phyloP scores from a whole-genome alignment of 2,888 invertebrate genomes.

The Philaethria dido region DNA sequence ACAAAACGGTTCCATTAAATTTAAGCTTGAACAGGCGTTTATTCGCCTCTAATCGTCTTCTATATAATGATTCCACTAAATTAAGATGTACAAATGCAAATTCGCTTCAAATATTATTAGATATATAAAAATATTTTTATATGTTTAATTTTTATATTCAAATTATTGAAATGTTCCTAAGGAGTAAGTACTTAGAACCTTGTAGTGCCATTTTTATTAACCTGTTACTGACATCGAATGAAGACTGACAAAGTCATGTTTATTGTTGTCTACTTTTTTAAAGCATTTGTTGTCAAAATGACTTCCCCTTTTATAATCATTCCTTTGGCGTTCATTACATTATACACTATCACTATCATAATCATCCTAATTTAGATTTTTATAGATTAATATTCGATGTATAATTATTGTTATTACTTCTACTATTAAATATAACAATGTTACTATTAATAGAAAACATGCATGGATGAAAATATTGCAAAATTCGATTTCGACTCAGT shows the following conservation, averaged over 20 bases:
- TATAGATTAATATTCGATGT: background rate
- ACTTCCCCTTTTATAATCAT: conserved; percentile 5
- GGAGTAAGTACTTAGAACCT: conserved; percentile 64
- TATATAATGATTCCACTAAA: conserved; percentile 35
- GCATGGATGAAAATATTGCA: background rate
- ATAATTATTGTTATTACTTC: background rate
- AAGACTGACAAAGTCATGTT: conserved; percentile 70
- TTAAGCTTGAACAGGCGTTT: conserved; percentile 28
- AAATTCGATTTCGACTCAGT: background rate
- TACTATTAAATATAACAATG: background rate
- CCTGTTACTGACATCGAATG: conserved; percentile 67
- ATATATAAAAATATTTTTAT: conserved; percentile 65
- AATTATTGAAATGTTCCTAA: conserved; percentile 70
- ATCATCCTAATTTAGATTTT: background rate
- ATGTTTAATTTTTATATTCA: conserved; percentile 60
- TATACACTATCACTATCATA: background rate
- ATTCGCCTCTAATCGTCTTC: conserved; percentile 27
- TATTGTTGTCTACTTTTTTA: conserved; percentile 15
- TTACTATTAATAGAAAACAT: background rate
- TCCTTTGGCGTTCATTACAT: background rate
- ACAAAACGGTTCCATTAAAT: conserved; percentile 35
- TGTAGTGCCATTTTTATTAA: conserved; percentile 73
- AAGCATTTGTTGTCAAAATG: background rate
- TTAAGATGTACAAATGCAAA: conserved; percentile 57
- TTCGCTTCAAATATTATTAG: conserved; percentile 54